Base-by-base conservation (phyloP, 2,113 vertebrate species). In the Pygoscelis antarcticus region DNA sequence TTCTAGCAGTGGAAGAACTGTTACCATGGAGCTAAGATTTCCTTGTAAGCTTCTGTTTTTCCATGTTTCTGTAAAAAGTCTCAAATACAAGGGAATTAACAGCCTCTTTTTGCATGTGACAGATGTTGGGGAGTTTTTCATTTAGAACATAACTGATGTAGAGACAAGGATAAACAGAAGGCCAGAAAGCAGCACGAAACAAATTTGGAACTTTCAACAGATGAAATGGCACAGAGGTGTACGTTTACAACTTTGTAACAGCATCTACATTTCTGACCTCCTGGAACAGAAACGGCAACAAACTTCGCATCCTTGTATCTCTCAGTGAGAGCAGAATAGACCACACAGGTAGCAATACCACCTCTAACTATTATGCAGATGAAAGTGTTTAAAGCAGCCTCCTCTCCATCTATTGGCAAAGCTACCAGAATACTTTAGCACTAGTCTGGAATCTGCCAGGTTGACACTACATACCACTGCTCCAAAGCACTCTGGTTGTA, bases 371-470 rank as follows among this genome's bases (percentile, higher is more conserved):
- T 36, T 85, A 65, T 11, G 14, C 81, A 47, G 54, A 86, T 83
- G 30, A 77, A 97, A 95, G 71, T 15, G 55, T 77, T 93, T 70
- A 87, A 89, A 95, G 61, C 51, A 83, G 92, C 86, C 78, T 96
- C 92, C 71, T 76, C 81, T 97, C 87, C 87, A 46, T 92, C 83
- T 96, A 27, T 51, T 96, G 97, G 97, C 96, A 97, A 97, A 96
- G 32, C 58, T 90, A 65, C 36, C 34, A 93, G 83, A 90, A 91
- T 66, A 92, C 87, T 97, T 72, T 61, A 97, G 94, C 95, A 77
- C 65, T 38, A 22, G 52, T 90, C 36, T 82, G 62, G 83, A 95
- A 51, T 66, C 65, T 70, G 89, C 80, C 95, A 93, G 91, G 87
- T 49, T 97, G 93, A 96, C 95, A 91, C 91, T 84, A 94, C 88